Percentiles rank a stretch among this genome's conserved stretches.
These are phyloP conservation scores for Xanthia icteritia DNA, from an alignment of 2,888 invertebrate genomes.

Conservation along the genomic window DNA sequence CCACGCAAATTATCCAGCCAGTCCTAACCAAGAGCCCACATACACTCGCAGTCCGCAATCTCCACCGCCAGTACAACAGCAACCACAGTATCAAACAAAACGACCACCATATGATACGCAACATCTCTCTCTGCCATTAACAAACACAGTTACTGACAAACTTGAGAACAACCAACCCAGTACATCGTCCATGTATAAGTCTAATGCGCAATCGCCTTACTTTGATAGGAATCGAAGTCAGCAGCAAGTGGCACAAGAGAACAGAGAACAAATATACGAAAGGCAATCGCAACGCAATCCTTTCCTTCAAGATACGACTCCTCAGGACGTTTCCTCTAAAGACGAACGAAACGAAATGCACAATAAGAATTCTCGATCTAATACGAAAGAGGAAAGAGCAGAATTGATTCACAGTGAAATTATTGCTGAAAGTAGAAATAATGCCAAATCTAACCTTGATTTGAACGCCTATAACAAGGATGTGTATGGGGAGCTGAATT, in stretches of 20 bases:
- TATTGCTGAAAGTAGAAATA: constrained; percentile 73
- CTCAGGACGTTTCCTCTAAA: constrained; percentile 73
- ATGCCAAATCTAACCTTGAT: constrained; percentile 72
- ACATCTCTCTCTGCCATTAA: constrained; percentile 86
- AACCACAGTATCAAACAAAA: constrained; percentile 81
- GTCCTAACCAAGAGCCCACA: constrained; percentile 86
- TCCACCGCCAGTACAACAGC: constrained; percentile 83
- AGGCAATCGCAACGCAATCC: constrained; percentile 83
- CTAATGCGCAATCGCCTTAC: constrained; percentile 88
- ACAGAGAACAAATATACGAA: constrained; percentile 81
- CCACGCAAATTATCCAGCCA: constrained; percentile 82
- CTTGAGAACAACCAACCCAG: constrained; percentile 82
- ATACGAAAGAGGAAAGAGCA: constrained; percentile 70
- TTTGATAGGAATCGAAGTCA: constrained; percentile 86
- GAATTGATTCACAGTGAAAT: constrained; percentile 73
- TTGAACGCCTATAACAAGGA: constrained; percentile 79
- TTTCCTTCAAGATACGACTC: constrained; percentile 81
- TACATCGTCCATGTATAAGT: constrained; percentile 82
- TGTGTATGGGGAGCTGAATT: constrained; percentile 82
- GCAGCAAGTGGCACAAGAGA: constrained; percentile 74
- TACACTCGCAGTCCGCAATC: constrained; percentile 89
- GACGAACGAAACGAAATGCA: constrained; percentile 69
- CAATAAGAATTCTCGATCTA: constrained; percentile 68
- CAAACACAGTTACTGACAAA: constrained; percentile 84
- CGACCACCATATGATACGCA: constrained; percentile 85